Percentiles rank a stretch among this genome's conserved stretches.
Evolutionary conservation across 2,888 invertebrate species (phyloP).

Genomic region (Campaea margaritaria): DNA sequence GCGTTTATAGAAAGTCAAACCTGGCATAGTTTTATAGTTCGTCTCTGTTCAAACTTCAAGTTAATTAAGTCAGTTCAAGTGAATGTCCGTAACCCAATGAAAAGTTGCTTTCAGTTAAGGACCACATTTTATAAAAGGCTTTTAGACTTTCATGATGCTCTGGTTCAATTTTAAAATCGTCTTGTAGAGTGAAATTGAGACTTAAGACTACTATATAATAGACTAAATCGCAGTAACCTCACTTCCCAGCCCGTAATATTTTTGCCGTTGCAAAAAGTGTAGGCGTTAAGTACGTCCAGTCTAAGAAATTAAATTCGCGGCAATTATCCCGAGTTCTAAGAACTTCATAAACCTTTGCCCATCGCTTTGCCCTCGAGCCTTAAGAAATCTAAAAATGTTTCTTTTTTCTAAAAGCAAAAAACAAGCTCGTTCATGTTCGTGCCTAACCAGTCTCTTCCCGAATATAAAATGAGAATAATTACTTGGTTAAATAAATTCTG

Average conservation of each 20-base stretch:
- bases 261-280: slow-evolving; percentile 3
- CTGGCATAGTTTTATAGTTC: slow-evolving; percentile 22
- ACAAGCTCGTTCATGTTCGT: neutral
- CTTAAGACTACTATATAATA: too few relatives aligned
- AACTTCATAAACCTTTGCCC: slow-evolving; percentile 6
- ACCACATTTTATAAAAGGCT: slow-evolving; percentile 8
- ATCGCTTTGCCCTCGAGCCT: neutral
- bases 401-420: neutral
- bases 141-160: slow-evolving; percentile 6
- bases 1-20: slow-evolving; percentile 20
- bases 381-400: slow-evolving; percentile 1
- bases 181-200: neutral
- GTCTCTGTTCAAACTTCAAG: slow-evolving; percentile 19
- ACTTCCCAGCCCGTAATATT: neutral
- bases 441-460: neutral
- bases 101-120: slow-evolving; percentile 9
- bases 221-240: neutral
- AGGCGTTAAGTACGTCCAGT: slow-evolving; percentile 1
- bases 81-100: slow-evolving; percentile 20
- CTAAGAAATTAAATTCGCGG: neutral
- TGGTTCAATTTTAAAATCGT: slow-evolving; percentile 11
- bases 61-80: slow-evolving; percentile 26
- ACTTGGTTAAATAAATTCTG: too few relatives aligned
- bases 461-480: too few relatives aligned
- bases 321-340: slow-evolving; percentile 9